Evolutionary conservation across 2,113 vertebrate genomes (phyloP), one percentile per base, ranked within the genome.

Genomic region (Zosterops lateralis): DNA sequence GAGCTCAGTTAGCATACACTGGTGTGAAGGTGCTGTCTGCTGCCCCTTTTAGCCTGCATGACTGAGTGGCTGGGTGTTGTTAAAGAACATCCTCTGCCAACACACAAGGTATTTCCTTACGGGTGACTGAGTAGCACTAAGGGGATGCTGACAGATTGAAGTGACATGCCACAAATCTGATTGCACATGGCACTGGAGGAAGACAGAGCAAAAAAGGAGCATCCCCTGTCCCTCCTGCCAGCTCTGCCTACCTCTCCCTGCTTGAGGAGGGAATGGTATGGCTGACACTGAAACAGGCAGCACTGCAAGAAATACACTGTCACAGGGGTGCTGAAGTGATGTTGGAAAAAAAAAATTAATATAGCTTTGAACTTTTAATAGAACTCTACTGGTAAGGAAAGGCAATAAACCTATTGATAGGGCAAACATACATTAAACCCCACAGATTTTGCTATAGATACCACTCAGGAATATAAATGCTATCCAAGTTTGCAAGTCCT

Each of bases 91-190:
- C 95, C 92, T 75, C 89, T 96, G 97, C 97, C 89, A 96, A 96
- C 93, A 92, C 96, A 97, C 84, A 94, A 87, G 97, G 96, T 95
- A 93, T 94, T 97, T 98, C 92, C 94, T 97, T 89, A 95, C 5
- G 79, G 97, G 96, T 97, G 97, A 96, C 95, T 96, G 97, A 98
- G 94, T 91, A 80, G 88, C 96, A 95, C 97, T 98, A 95, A 80
- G 86, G 95, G 97, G 96, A 98, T 97, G 96, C 92, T 96, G 96
- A 97, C 96, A 98, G 97, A 97, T 92, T 97, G 96, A 97, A 97
- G 96, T 97, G 98, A 98, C 98, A 97, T 96, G 97, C 96, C 97
- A 98, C 97, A 97, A 98, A 97, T 96, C 97, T 98, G 97, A 98
- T 97, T 97, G 96, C 97, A 97, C 95, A 97, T 96, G 97, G 96